Conservation (phyloP, 2,113 vertebrate genomes). For the Rhabdornis inornatus region DNA sequence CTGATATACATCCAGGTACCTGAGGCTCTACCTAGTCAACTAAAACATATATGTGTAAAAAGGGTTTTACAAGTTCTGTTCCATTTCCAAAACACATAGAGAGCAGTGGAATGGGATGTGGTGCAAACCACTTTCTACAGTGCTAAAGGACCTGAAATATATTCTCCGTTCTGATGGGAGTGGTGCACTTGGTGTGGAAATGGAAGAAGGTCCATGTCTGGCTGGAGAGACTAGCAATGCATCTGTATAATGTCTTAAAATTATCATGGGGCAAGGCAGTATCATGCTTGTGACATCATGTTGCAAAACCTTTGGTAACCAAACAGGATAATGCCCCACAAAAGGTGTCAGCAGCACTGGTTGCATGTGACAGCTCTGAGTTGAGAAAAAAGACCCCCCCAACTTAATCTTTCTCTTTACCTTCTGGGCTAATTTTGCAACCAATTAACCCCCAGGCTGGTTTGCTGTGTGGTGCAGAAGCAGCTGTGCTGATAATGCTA, state of each 20-base stretch:
- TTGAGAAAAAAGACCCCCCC: neutral
- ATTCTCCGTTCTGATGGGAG: neutral
- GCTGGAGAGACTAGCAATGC: neutral
- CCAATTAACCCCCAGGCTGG: neutral
- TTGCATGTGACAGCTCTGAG: neutral
- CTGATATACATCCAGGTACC: neutral
- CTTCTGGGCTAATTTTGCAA: constrained; percentile 9
- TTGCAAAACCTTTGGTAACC: neutral
- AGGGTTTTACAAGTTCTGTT: neutral
- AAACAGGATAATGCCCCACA: neutral
- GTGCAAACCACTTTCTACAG: neutral
- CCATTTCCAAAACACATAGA: neutral
- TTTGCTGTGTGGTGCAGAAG: neutral
- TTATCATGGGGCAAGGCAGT: neutral
- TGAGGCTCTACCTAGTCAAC: neutral
- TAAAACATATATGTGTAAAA: neutral
- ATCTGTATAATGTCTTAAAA: neutral
- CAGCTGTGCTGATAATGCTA: constrained; percentile 20
- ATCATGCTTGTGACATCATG: neutral
- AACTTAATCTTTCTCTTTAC: neutral
- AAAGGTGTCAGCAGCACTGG: neutral
- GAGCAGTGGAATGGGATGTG: neutral
- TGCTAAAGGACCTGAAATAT: neutral
- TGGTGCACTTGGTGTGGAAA: neutral
- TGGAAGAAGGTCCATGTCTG: neutral